A percentile compares a stretch with the other conserved stretches of the same genome.
These are phyloP conservation scores for Tadarida brasiliensis DNA, from an alignment of 2,797 vertebrate genomes.

Conservation along the genomic window DNA sequence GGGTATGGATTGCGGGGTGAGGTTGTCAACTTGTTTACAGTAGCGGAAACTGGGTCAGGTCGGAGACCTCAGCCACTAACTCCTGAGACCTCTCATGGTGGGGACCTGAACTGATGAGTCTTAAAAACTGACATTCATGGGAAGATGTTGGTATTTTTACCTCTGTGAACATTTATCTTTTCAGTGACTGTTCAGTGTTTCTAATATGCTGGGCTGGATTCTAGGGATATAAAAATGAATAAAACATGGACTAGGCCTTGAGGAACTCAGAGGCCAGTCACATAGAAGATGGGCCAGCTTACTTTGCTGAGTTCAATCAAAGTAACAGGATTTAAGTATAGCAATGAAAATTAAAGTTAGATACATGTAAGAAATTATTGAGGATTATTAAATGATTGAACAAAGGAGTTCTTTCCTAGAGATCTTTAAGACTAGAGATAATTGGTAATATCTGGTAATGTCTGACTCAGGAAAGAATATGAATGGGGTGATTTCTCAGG, in stretches of 20 bases:
- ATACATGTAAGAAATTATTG: neutral
- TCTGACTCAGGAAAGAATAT: neutral
- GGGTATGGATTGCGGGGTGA: neutral
- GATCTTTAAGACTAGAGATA: neutral
- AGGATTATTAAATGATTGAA: neutral
- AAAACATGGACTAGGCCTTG: neutral
- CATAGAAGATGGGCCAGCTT: neutral
- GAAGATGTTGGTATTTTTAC: neutral
- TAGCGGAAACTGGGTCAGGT: neutral
- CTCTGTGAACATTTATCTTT: neutral
- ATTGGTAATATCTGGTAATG: neutral
- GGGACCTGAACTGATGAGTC: neutral
- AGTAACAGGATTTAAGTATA: slow-evolving; percentile 14
- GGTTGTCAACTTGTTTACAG: neutral
- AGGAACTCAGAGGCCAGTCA: neutral
- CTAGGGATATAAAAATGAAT: neutral
- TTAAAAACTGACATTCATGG: neutral
- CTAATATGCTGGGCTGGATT: neutral
- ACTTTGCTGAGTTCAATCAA: neutral
- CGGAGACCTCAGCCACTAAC: neutral
- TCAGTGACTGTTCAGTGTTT: slow-evolving; percentile 3
- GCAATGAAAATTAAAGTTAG: neutral
- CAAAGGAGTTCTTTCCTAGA: neutral
- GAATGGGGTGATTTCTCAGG: neutral
- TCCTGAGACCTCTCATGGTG: neutral